These are phyloP conservation scores for Monomorium pharaonis DNA, from an alignment of 1,140 invertebrate species.

Conservation along the genomic window DNA sequence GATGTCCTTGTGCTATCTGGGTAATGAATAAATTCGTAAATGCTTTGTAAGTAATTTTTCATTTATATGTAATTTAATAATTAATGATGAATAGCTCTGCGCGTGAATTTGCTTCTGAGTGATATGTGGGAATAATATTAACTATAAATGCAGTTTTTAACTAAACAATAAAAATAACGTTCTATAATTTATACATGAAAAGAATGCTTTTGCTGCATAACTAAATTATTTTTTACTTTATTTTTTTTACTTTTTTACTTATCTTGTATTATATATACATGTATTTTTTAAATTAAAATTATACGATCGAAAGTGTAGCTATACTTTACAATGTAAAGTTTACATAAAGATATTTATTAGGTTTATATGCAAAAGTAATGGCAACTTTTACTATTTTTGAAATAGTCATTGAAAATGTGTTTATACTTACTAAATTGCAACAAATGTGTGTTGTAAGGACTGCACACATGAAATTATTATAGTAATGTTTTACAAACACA, in stretches of 20 bases:
- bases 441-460: no score
- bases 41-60: no score
- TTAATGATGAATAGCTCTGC: neutral
- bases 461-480: no score
- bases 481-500: no score
- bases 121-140: slow-evolving; percentile 3
- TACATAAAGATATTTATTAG: slow-evolving; percentile 23
- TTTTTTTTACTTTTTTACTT: neutral
- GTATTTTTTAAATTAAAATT: slow-evolving; percentile 31
- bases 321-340: no score
- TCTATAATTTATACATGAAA: neutral
- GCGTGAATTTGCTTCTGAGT: slow-evolving; percentile 3
- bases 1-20: no score
- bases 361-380: no score
- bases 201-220: neutral
- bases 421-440: no score
- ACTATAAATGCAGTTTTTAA: neutral
- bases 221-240: neutral
- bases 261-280: slow-evolving; percentile 26
- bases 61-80: no score
- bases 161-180: neutral
- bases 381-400: no score
- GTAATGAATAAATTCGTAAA: no score
- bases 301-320: slow-evolving; percentile 20
- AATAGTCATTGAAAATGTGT: no score